Base-by-base conservation (phyloP, 2,113 vertebrate genomes). In the Syngnathus scovelli region DNA sequence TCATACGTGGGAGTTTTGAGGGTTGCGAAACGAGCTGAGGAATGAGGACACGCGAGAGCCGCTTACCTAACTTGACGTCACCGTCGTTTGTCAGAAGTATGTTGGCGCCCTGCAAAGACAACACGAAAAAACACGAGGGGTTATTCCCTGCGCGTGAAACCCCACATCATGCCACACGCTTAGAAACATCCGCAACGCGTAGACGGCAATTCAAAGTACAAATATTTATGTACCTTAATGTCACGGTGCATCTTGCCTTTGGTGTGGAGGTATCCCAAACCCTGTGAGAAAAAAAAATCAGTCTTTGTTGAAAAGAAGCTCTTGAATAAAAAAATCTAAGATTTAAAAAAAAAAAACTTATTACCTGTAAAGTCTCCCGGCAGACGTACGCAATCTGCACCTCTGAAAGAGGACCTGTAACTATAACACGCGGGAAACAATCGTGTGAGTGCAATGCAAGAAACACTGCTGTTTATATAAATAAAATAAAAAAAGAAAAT, bases 201-300 rank as follows among this genome's bases (percentile, higher is more conserved):
- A 0, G 27, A 33, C 3, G 27, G 27, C 27, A 33, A 33, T 33
- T 33, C 27, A 33, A 33, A 43, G 41, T 43, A 11, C 41, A 43
- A 43, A 43, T 33, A 1, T 21, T 9, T 9, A 3, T 21, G n/a
- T 94, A 99, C 97, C 94, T 99, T 99, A 72, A 99, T 99, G 82
- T 99, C 97, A 79, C 96, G 93, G 80, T 99, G 97, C 96, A 99
- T 99, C 90, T 99, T 99, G 62, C 93, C 94, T 85, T 96, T 98
- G 81, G 67, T 92, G 87, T 99, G 97, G 77, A 99, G 92, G 90
- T 99, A 99, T 41, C 92, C 92, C 83, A 99, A 91, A 84, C 97
- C 97, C 97, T 99, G 81, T 36, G 82, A 81, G 85, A 58, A 1
- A 5, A 60, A 75, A 69, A 48, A 41, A 58, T 64, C 5, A 37